Evolutionary conservation across 2,797 vertebrate genomes (phyloP), one percentile per base, ranked within the genome.

Genomic region (Poecilia velifera): DNA sequence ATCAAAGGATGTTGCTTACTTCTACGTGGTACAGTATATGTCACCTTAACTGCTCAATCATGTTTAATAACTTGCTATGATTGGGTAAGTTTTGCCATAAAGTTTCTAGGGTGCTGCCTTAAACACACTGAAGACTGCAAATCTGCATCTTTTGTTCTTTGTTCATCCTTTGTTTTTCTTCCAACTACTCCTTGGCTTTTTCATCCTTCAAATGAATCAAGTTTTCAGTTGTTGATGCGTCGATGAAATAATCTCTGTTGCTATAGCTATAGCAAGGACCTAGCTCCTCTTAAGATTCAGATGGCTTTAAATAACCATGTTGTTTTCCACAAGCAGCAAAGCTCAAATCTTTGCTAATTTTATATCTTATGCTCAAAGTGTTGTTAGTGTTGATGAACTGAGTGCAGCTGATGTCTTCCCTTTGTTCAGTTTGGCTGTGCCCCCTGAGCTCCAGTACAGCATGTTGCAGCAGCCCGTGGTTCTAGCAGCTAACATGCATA

Each of bases 361-460:
- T 77, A 34, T 80, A 25, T 74, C 83, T 86, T 41, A 73, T 84
- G 80, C 82, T 84, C 68, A 88, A 77, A 85, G 77, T 82, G 70
- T 84, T 84, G 57, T 85, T 90, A 85, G 80, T 74, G 64, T 72
- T 73, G 82, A 81, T 84, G 46, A 78, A 82, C 74, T 76, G 76
- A 88, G 55, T 49, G 22, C 74, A 76, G 72, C 55, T 92, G 82
- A 90, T 89, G 81, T 90, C 77, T 91, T 80, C 51, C 59, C 71
- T 80, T 84, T 83, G 82, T 79, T 87, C 46, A 87, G 78, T 90
- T 84, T 85, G 73, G 39, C 75, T 57, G 6, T 85, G 7, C 89
- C 78, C 78, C 82, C 83, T 76, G 82, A 87, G 86, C 82, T 81
- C 34, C 73, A 62, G 49, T 45, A 25, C 77, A 83, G 77, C 53